Base-by-base conservation (phyloP, 2,113 vertebrate genomes). In the Baryphthengus martii region DNA sequence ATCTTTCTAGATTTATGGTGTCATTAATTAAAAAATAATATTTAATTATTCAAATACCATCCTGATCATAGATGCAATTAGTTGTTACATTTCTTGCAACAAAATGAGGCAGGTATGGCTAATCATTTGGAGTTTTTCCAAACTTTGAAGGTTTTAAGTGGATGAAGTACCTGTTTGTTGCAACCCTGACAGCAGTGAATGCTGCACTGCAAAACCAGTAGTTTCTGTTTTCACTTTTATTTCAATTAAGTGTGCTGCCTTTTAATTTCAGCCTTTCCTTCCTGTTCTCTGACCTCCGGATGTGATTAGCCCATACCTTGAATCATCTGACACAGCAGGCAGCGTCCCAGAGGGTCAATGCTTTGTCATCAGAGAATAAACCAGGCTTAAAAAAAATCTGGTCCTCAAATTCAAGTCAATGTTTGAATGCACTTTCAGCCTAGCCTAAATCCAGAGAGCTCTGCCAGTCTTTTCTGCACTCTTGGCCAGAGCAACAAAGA, bases 191-290 rank as follows among this genome's bases (percentile, higher is more conserved):
- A 81, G 68, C 72, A 81, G 15, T 47, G 40, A 95, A 11, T 77
- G 52, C 55, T 88, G 42, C n/a, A 73, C 42, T 75, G 65, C 17
- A 79, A 92, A 90, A 78, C n/a, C 53, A 81, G 65, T 81, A 56
- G 31, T 61, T 92, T 84, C 17, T 93, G 2, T 61, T 96, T 93
- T 39, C 25, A 4, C n/a, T 94, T 95, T 85, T 45, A 68, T 88
- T 95, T 95, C 53, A 75, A 50, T 90, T 62, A 92, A 76, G 47
- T 62, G 61, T 71, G 12, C 56, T 96, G 47, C 56, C 29, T 76
- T 90, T 91, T 94, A 80, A 86, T 96, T 96, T 92, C 90, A 92
- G 28, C 44, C 47, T 84, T 93, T 75, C 33, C 83, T 95, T 88
- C 92, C 83, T 96, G 12, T 85, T 90, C 55, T 92, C 35, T 82